Conservation (phyloP, 2,888 invertebrate species). For the Trichopoda pennipes region DNA sequence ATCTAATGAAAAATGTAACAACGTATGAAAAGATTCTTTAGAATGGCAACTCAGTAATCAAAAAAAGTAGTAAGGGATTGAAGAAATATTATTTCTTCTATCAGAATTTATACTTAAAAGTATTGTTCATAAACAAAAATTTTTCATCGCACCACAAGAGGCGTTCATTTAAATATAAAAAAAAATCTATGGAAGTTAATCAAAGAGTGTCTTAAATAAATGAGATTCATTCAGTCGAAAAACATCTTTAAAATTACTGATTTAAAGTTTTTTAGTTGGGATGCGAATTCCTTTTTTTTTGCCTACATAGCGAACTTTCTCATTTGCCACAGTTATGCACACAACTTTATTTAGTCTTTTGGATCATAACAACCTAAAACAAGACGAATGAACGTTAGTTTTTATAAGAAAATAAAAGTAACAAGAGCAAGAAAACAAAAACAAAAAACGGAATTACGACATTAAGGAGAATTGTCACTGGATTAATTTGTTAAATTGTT, state of each 20-base stretch:
- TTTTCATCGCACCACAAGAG: not conserved
- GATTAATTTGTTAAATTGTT: conserved; percentile 63
- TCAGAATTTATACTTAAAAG: too few relatives aligned
- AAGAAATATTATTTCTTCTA: too few relatives aligned
- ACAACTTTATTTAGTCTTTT: conserved; percentile 7
- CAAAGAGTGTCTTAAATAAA: not conserved
- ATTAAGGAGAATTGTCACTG: conserved; percentile 53
- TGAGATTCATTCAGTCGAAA: conserved; percentile 24
- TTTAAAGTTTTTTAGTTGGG: conserved; percentile 2
- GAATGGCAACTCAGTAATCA: too few relatives aligned
- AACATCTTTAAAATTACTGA: conserved; percentile 40
- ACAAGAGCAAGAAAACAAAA: not conserved
- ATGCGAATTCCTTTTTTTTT: not conserved
- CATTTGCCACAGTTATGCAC: conserved; percentile 17
- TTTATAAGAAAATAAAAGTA: not conserved
- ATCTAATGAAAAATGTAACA: too few relatives aligned
- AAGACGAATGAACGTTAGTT: not conserved
- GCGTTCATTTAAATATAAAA: conserved; percentile 3
- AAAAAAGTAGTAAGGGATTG: too few relatives aligned
- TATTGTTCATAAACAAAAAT: too few relatives aligned
- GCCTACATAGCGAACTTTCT: not conserved
- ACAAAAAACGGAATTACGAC: not conserved
- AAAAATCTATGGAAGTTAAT: conserved; percentile 5
- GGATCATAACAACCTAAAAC: not conserved
- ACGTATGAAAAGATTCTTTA: too few relatives aligned